These are phyloP conservation scores for Petaurus breviceps DNA, from an alignment of 2,113 vertebrate genomes.

Conservation along the genomic window DNA sequence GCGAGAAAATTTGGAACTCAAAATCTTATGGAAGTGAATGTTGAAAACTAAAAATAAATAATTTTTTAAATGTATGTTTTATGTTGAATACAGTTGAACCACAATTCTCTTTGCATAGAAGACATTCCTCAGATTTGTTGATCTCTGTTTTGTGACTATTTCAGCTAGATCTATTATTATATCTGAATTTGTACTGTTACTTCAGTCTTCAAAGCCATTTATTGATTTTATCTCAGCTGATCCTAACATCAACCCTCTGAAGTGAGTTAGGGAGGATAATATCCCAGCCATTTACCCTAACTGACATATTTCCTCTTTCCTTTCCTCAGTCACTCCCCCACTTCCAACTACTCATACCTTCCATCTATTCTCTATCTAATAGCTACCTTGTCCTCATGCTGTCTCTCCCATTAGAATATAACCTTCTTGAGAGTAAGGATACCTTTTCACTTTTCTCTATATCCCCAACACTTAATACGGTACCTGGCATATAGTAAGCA, in stretches of 20 bases:
- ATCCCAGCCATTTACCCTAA: not conserved
- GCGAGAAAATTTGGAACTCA: no score
- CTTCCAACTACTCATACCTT: not conserved
- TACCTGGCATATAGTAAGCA: not conserved
- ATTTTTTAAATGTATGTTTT: not conserved
- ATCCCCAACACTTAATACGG: not conserved
- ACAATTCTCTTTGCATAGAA: not conserved
- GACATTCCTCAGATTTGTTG: not conserved
- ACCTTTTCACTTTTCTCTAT: not conserved
- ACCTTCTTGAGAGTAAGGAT: not conserved
- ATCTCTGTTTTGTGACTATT: not conserved
- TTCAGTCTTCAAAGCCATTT: not conserved
- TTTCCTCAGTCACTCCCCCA: not conserved
- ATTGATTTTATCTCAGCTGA: not conserved
- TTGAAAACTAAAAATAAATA: no score
- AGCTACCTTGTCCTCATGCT: not conserved
- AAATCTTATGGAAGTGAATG: no score
- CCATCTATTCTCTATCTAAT: not conserved
- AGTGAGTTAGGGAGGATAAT: not conserved
- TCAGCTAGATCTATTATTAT: not conserved
- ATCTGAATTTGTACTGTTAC: not conserved
- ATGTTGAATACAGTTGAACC: not conserved
- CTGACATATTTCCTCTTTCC: not conserved
- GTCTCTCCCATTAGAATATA: not conserved
- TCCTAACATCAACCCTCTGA: not conserved